Base-by-base conservation (phyloP, 1,140 invertebrate genomes). In the Euwallacea fornicatus region DNA sequence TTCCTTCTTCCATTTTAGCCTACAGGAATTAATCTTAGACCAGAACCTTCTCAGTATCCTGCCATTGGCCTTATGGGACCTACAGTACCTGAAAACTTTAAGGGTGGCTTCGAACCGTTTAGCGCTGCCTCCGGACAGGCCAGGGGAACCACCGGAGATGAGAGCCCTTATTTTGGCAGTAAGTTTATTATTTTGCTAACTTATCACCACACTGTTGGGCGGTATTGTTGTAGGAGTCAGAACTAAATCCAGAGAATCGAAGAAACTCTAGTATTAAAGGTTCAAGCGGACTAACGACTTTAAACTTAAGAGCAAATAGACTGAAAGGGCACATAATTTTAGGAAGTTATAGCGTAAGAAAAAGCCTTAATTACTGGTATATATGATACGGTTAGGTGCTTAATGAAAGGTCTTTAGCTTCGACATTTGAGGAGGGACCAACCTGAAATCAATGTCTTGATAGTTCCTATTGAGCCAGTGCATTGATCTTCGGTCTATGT, bases 261-360 rank as follows among this genome's bases (percentile, higher is more conserved):
- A 42, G 59, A 59, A 15, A 42, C 33, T 43, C 69, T 16, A 66
- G 44, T 53, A 58, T 42, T 7, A 68, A 72, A 56, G 55, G 59
- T 53, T 66, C 60, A 42, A 74, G 66, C 55, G 72, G 73, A 58
- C 81, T 92, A 0, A 88, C 88, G 33, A 90, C 86, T 75, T 86
- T 93, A 6, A 92, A 91, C 81, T 82, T 93, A 53, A 84, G 90
- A 66, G 88, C 90, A 72, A 93, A 92, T 81, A 86, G 89, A 73
- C 81, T 93, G 7, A 91, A 92, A 80, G 91, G 91, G 73, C 91
- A 89, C 81, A 93, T 93, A 65, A 90, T 93, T 73, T 86, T 93
- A 42, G 91, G 91, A 70, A 93, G 93, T 80, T 93, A 93, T 81
- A 91, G 90, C 76, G 91, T 93, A 86, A 88, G 84, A 85, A 73